A percentile compares a stretch with the other conserved stretches of the same genome.
These are phyloP conservation scores for Synanceia verrucosa DNA, from an alignment of 2,797 vertebrate genomes.

Conservation along the genomic window DNA sequence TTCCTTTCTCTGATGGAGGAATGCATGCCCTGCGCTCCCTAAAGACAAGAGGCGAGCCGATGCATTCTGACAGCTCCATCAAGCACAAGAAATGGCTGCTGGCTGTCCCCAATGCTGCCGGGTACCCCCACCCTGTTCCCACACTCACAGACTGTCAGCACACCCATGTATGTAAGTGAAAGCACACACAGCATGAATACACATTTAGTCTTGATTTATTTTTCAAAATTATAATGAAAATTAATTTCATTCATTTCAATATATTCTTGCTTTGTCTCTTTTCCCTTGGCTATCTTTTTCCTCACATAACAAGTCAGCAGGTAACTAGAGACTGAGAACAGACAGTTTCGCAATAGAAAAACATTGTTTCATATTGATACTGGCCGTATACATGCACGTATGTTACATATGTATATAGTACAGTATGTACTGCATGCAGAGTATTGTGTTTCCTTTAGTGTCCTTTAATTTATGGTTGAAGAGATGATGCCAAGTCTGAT, in stretches of 20 bases:
- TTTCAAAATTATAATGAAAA: not conserved
- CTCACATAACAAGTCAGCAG: conserved; percentile 11
- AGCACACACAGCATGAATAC: not conserved
- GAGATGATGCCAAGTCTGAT: conserved; percentile 7
- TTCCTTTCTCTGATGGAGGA: conserved; percentile 51
- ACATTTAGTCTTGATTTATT: not conserved
- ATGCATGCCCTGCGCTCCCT: conserved; percentile 45
- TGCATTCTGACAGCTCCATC: conserved; percentile 82
- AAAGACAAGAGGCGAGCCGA: conserved; percentile 54
- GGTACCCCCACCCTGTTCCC: conserved; percentile 41
- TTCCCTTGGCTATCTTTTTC: not conserved
- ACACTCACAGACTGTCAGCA: not conserved
- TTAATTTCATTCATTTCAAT: not conserved
- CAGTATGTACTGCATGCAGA: not conserved
- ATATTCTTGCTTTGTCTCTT: not conserved
- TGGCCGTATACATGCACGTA: not conserved
- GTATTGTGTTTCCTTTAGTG: not conserved
- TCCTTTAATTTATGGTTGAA: not conserved
- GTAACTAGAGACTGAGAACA: conserved; percentile 37
- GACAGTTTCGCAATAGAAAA: conserved; percentile 8
- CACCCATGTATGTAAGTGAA: conserved; percentile 2
- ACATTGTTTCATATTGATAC: conserved; percentile 9
- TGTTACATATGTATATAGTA: not conserved
- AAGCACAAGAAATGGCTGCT: conserved; percentile 79
- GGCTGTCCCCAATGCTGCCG: conserved; percentile 62